These are phyloP conservation scores for Thelaira solivaga DNA, from an alignment of 2,888 invertebrate genomes.

Conservation along the genomic window DNA sequence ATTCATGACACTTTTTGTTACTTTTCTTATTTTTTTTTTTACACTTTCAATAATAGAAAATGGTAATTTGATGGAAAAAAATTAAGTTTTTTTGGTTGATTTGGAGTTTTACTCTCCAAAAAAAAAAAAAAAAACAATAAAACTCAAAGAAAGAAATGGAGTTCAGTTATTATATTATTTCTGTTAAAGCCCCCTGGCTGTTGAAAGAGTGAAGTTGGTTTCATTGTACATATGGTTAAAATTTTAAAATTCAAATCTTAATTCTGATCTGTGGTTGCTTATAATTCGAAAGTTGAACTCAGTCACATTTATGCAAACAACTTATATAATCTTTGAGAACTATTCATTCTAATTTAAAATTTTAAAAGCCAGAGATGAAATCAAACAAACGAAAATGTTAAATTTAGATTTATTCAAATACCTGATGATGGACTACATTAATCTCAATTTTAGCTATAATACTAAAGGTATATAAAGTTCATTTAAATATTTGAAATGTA, in stretches of 20 bases:
- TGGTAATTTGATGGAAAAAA: constrained; percentile 35
- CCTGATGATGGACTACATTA: constrained; percentile 49
- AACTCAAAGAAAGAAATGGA: constrained; percentile 6
- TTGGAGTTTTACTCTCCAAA: too few species aligned
- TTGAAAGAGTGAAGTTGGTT: not conserved
- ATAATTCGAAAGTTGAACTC: constrained; percentile 43
- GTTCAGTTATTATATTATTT: constrained; percentile 42
- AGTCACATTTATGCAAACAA: constrained; percentile 62
- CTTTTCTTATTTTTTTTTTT: constrained; percentile 8
- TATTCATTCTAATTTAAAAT: constrained; percentile 28
- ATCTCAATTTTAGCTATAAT: constrained; percentile 39
- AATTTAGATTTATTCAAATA: constrained; percentile 37
- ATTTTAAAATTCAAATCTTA: not conserved
- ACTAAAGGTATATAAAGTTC: constrained; percentile 2
- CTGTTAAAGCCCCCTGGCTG: not conserved
- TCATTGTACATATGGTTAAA: constrained; percentile 5
- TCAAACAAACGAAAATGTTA: constrained; percentile 39
- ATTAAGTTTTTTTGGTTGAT: too few species aligned
- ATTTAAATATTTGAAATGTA: constrained; percentile 3
- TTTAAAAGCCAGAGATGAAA: constrained; percentile 17
- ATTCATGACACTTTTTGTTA: not conserved
- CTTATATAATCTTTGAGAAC: constrained; percentile 55
- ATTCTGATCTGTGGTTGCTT: not conserved
- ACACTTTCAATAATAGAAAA: constrained; percentile 42
- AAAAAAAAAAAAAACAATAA: too few species aligned